A percentile compares a stretch with the other conserved stretches of the same genome.
Evolutionary conservation across 2,113 vertebrate genomes (phyloP).

Genomic region (Eira barbara): DNA sequence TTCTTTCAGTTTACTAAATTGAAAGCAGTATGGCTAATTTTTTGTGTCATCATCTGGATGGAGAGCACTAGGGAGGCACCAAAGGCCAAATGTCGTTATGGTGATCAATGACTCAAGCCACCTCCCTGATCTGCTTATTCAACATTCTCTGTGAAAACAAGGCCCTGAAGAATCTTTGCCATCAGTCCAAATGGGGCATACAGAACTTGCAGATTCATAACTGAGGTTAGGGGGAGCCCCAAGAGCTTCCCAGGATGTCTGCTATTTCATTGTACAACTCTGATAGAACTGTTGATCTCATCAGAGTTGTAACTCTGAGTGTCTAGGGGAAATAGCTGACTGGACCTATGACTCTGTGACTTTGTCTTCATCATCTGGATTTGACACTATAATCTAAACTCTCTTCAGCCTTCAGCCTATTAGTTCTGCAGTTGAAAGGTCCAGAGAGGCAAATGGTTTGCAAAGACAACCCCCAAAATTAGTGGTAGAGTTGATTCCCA

Average conservation of each 20-base stretch:
- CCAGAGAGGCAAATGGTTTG: neutral
- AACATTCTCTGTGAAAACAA: neutral
- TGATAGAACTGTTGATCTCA: neutral
- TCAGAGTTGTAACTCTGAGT: neutral
- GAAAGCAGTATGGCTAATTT: slow-evolving; percentile 2
- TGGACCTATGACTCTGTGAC: neutral
- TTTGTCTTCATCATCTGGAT: neutral
- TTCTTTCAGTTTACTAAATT: neutral
- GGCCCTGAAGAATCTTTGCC: neutral
- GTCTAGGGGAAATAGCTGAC: neutral
- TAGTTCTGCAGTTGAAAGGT: neutral
- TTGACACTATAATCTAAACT: neutral
- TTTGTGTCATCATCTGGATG: neutral
- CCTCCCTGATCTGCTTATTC: neutral
- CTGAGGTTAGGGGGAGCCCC: neutral
- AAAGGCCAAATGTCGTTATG: neutral
- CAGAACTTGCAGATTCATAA: neutral
- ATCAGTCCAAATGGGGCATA: neutral
- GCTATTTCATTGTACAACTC: neutral
- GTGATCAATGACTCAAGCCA: neutral
- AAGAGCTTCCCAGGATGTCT: neutral
- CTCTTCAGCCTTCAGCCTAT: neutral
- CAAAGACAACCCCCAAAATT: neutral
- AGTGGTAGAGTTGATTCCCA: neutral
- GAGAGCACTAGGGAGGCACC: neutral